Evolutionary conservation across 2,888 invertebrate species (phyloP).

Genomic region (Lepidocyrtinus sp.): DNA sequence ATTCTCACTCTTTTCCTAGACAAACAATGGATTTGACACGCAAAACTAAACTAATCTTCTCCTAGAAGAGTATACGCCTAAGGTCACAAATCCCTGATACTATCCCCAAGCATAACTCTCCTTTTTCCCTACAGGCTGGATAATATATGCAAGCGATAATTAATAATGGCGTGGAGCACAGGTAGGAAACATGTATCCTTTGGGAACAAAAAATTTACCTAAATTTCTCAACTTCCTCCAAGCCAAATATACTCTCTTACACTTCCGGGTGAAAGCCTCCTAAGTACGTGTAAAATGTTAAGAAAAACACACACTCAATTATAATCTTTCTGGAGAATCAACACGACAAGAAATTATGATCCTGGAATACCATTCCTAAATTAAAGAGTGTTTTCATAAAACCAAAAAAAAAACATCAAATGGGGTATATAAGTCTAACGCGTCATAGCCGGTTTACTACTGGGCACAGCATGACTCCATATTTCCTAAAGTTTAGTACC

Average conservation of each 20-base stretch:
- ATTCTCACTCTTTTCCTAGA: background rate
- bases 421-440: background rate
- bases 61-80: background rate
- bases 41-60: constrained; percentile 10
- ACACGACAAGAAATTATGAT: background rate
- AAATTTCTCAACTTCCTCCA: no score
- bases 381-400: background rate
- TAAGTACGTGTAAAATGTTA: constrained; percentile 4
- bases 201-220: no score
- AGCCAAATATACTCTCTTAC: no score
- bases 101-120: background rate
- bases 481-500: no score
- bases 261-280: background rate
- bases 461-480: background rate
- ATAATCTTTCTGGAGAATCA: background rate
- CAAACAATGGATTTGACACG: constrained; percentile 10
- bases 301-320: background rate
- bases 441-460: background rate
- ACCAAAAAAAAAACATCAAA: background rate
- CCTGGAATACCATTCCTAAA: background rate
- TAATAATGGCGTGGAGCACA: constrained; percentile 4
- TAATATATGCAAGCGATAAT: constrained; percentile 7
- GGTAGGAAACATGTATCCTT: constrained; percentile 8
- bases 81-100: background rate
- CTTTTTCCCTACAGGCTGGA: background rate